Evolutionary conservation across 2,797 vertebrate genomes (phyloP).

Genomic region (Alfaro cultratus): DNA sequence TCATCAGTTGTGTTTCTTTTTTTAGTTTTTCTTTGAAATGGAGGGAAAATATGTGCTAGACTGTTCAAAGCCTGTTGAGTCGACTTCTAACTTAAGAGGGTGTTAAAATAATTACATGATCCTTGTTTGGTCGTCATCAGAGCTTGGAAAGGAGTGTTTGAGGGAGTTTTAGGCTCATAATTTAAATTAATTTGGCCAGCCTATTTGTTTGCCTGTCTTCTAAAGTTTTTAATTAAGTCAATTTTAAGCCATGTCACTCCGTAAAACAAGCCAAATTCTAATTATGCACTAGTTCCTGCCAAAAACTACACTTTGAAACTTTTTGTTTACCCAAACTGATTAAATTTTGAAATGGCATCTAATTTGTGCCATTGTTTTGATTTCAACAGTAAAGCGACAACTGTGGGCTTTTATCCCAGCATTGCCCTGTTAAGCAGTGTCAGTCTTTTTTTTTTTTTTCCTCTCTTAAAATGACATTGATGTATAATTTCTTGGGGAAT

Average conservation of each 20-base stretch:
- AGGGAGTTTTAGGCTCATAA: not conserved
- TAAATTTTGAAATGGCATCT: not conserved
- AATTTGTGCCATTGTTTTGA: constrained; percentile 5
- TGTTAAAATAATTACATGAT: not conserved
- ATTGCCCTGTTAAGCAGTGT: constrained; percentile 26
- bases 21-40: not conserved
- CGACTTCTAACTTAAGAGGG: not conserved
- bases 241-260: not conserved
- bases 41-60: not conserved
- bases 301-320: not conserved
- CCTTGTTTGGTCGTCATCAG: no score
- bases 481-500: constrained; percentile 34
- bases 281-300: not conserved
- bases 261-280: not conserved
- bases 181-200: not conserved
- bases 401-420: constrained; percentile 16
- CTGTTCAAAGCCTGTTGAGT: not conserved
- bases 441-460: not conserved
- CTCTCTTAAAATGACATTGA: constrained; percentile 24
- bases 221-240: not conserved
- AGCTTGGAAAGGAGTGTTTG: not conserved
- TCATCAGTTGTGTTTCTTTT: not conserved
- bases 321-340: not conserved
- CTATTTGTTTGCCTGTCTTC: not conserved
- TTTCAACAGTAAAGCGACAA: constrained; percentile 1